Percentiles rank a stretch among this genome's conserved stretches.
These are phyloP conservation scores for Phataginus tricuspis DNA, from an alignment of 2,797 vertebrate genomes.

Conservation along the genomic window DNA sequence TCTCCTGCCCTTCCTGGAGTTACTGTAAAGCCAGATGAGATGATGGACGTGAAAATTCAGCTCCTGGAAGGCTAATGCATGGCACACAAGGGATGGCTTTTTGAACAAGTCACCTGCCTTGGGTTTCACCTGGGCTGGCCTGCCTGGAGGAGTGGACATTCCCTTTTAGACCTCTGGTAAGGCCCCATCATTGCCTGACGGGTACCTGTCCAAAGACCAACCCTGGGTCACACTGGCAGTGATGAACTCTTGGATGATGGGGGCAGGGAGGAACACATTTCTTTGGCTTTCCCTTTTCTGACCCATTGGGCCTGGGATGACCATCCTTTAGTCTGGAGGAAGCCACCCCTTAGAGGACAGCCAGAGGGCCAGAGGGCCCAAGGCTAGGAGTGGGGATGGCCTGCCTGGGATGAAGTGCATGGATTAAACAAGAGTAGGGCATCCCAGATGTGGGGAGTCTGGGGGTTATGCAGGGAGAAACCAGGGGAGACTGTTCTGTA, in stretches of 20 bases:
- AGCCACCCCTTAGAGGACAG: not conserved
- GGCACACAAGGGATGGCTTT: not conserved
- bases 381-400: not conserved
- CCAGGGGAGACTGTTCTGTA: not conserved
- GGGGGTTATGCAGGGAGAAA: not conserved
- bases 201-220: not conserved
- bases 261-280: not conserved
- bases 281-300: not conserved
- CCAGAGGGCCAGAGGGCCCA: not conserved
- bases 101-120: not conserved
- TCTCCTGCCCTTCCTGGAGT: not conserved
- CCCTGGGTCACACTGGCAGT: not conserved
- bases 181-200: not conserved
- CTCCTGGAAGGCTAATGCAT: not conserved
- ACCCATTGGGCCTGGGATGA: not conserved
- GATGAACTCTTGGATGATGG: not conserved
- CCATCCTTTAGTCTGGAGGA: not conserved
- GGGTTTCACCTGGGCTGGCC: accelerated
- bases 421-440: not conserved
- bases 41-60: not conserved
- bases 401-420: not conserved
- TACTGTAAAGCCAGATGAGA: not conserved
- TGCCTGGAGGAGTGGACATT: not conserved
- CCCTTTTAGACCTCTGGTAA: not conserved
- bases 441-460: not conserved